Evolutionary conservation across 2,113 vertebrate genomes (phyloP).

Genomic region (Dissostichus mawsoni): DNA sequence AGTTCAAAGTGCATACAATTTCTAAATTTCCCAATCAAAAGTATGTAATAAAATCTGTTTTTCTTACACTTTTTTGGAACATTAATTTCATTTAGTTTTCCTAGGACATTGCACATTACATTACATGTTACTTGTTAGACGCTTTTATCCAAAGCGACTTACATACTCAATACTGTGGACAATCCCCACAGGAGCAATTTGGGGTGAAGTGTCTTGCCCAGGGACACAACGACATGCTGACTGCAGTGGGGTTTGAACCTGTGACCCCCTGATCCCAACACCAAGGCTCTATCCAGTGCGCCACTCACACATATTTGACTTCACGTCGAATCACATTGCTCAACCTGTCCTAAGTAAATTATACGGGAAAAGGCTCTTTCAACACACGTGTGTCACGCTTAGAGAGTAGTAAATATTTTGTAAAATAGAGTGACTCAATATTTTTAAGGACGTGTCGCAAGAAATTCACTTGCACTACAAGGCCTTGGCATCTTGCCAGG

Average conservation of each 20-base stretch:
- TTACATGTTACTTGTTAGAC: no score
- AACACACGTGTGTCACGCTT: slow-evolving; percentile 38
- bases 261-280: no score
- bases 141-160: no score
- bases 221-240: no score
- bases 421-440: slow-evolving; percentile 34
- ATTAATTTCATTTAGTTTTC: not conserved
- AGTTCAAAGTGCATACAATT: not conserved
- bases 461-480: slow-evolving; percentile 34
- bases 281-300: no score
- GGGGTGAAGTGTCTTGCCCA: no score
- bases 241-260: no score
- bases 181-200: no score
- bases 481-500: no score
- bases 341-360: slow-evolving; percentile 23
- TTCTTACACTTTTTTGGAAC: not conserved
- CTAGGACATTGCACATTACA: no score
- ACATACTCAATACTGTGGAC: no score
- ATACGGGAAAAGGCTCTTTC: slow-evolving; percentile 68
- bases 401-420: slow-evolving; percentile 37
- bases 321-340: slow-evolving; percentile 27
- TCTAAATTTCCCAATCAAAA: not conserved
- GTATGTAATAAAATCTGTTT: not conserved
- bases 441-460: slow-evolving; percentile 67
- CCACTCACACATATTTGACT: not conserved